phyloP scores from a whole-genome alignment of 2,113 vertebrate genomes.

The Henicopernis longicauda region DNA sequence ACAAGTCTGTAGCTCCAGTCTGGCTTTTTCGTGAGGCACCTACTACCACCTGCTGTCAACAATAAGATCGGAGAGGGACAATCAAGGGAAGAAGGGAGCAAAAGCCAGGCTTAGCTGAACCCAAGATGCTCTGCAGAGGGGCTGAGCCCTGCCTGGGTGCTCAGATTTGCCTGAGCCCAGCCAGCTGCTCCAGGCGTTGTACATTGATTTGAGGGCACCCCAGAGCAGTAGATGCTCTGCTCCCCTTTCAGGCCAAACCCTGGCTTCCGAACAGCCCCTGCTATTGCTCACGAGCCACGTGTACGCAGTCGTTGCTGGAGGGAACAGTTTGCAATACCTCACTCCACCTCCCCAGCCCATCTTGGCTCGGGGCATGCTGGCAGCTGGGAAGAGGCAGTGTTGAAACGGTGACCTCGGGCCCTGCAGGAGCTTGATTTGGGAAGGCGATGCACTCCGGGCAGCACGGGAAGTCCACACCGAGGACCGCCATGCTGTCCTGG shows the following conservation, averaged over 20 bases:
- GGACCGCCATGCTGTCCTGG: background rate
- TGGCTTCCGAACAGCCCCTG: background rate
- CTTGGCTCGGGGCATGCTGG: background rate
- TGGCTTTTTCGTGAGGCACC: background rate
- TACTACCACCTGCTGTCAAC: background rate
- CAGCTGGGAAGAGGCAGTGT: background rate
- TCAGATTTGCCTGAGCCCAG: background rate
- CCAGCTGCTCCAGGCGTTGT: background rate
- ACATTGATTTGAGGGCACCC: background rate
- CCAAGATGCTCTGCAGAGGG: background rate
- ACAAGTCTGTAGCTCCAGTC: background rate
- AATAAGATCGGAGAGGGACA: background rate
- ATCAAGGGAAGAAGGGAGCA: background rate
- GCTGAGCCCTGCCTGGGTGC: background rate
- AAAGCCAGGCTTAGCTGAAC: rapidly evolving
- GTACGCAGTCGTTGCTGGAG: background rate
- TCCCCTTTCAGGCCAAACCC: background rate
- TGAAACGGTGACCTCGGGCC: background rate
- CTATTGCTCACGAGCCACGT: rapidly evolving
- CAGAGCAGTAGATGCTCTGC: background rate
- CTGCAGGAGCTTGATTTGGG: background rate
- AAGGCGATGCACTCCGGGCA: rapidly evolving
- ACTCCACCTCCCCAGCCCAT: background rate
- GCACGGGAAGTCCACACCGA: background rate
- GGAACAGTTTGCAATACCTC: background rate